These are phyloP conservation scores for Philotrypesis tridentata DNA, from an alignment of 1,140 invertebrate species.

Conservation along the genomic window DNA sequence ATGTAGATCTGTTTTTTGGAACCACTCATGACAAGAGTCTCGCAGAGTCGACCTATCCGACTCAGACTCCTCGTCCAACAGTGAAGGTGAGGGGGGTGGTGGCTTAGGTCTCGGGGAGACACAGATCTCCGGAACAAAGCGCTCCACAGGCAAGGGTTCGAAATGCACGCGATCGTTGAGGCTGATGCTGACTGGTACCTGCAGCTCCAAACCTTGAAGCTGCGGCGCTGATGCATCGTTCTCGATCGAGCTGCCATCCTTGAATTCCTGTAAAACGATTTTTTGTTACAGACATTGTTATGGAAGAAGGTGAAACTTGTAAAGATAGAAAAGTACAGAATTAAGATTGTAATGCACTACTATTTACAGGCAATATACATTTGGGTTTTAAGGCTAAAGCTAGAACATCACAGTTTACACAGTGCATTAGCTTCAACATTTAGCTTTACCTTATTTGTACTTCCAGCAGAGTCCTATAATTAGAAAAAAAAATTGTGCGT, in stretches of 20 bases:
- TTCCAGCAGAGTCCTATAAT: constrained; percentile 47
- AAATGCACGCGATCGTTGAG: constrained; percentile 64
- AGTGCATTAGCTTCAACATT: constrained; percentile 43
- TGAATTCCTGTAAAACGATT: constrained; percentile 67
- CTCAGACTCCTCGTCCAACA: constrained; percentile 61
- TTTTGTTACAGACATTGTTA: neutral
- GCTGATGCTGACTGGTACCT: constrained; percentile 60
- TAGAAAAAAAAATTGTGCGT: constrained; percentile 48
- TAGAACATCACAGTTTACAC: constrained; percentile 48
- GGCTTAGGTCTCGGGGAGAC: constrained; percentile 60
- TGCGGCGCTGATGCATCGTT: constrained; percentile 61
- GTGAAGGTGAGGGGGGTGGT: constrained; percentile 58
- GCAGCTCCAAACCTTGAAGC: constrained; percentile 64
- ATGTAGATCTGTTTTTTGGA: constrained; percentile 77
- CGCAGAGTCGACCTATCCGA: constrained; percentile 53
- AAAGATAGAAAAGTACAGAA: constrained; percentile 29
- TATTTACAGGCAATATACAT: constrained; percentile 37
- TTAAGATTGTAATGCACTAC: constrained; percentile 33
- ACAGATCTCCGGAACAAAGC: constrained; percentile 60
- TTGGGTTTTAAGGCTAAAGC: constrained; percentile 36
- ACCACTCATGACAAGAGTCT: constrained; percentile 65
- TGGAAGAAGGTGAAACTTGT: neutral
- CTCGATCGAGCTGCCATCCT: constrained; percentile 63
- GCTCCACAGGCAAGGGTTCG: constrained; percentile 66
- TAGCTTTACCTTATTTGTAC: constrained; percentile 50